Evolutionary conservation across 2,888 invertebrate species (phyloP).

Genomic region (Pyrocoelia pectoralis): DNA sequence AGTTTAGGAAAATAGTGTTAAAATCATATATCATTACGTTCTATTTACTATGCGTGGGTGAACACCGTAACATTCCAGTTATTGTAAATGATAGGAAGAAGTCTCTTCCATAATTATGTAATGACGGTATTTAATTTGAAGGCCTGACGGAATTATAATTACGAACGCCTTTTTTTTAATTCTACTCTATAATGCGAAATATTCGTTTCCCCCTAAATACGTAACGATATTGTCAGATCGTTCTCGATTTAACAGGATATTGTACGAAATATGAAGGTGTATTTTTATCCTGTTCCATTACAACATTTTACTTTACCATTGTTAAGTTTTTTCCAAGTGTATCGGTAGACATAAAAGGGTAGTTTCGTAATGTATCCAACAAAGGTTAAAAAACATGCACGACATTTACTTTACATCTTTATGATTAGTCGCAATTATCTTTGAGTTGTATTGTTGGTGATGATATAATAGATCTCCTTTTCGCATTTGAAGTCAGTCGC

Average conservation of each 20-base stretch:
- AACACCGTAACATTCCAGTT: not conserved
- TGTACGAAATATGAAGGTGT: constrained; percentile 4
- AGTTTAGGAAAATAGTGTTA: not conserved
- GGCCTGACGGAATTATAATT: not conserved
- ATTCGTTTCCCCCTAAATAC: constrained; percentile 10
- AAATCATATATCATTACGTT: not conserved
- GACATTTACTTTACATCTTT: not conserved
- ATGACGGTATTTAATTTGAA: not conserved
- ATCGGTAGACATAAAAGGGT: not conserved
- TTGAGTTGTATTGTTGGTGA: too few relatives aligned
- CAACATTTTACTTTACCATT: not conserved
- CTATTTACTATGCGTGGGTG: not conserved
- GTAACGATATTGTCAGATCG: constrained; percentile 16
- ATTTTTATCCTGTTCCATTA: not conserved
- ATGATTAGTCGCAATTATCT: not conserved
- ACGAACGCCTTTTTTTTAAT: not conserved
- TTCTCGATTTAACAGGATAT: constrained; percentile 23
- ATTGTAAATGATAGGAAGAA: not conserved
- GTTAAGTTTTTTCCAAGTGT: constrained; percentile 1
- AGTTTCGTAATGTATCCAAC: not conserved
- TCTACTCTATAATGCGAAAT: constrained; percentile 7
- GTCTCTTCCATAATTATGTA: not conserved
- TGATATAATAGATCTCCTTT: too few relatives aligned
- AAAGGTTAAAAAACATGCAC: not conserved
- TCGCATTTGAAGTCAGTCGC: too few relatives aligned